Evolutionary conservation across 2,113 vertebrate genomes (phyloP).

Genomic region (Morone chrysops): DNA sequence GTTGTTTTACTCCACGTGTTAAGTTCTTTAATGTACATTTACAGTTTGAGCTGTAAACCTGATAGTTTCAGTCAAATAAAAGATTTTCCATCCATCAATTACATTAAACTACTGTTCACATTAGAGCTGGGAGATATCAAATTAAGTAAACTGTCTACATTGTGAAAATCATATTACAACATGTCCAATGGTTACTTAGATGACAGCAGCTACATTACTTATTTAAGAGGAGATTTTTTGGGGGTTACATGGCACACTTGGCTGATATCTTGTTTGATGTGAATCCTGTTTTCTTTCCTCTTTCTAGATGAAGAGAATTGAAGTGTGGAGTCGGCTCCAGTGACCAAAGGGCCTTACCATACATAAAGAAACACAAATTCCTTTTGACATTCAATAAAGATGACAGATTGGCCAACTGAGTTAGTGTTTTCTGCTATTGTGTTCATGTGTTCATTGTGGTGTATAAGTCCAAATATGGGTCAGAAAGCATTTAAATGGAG

Average conservation of each 20-base stretch:
- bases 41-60: background rate
- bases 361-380: slow-evolving; percentile 18
- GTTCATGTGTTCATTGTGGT: background rate
- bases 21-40: background rate
- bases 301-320: slow-evolving; percentile 76
- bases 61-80: background rate
- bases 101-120: background rate
- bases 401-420: slow-evolving; percentile 27
- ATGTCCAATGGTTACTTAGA: no score
- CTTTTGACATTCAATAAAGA: slow-evolving; percentile 68
- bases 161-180: no score
- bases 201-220: background rate
- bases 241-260: background rate
- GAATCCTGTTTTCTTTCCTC: background rate
- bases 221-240: background rate
- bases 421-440: background rate
- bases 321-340: slow-evolving; percentile 29
- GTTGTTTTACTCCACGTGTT: background rate
- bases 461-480: background rate
- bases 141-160: no score
- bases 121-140: background rate
- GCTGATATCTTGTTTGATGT: background rate
- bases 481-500: background rate
- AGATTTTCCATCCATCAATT: background rate
- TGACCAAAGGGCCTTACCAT: slow-evolving; percentile 51